Evolutionary conservation across 2,888 invertebrate genomes (phyloP), one percentile per base, ranked within the genome.

Genomic region (Mythimna loreyi): DNA sequence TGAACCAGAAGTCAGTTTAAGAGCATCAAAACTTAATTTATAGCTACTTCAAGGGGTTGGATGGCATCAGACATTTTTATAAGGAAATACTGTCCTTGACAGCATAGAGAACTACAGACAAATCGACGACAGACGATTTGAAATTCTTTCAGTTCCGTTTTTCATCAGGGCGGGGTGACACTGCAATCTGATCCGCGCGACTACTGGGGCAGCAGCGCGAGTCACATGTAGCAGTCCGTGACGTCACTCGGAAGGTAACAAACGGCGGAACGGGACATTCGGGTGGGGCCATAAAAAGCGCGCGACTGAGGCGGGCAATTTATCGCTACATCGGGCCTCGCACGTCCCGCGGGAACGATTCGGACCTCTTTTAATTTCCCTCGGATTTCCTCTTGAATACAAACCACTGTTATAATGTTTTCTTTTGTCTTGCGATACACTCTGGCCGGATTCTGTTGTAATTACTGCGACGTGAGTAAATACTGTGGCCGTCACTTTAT

Each of bases 321-420:
- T 87, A 89, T 87, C 85, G 89, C 83, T 86, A 86, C 85, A 86
- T 84, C 81, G 83, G 84, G 75, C 85, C 74, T 81, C 76, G 72
- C 71, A 60, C 69, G 68, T 84, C 88, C 85, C 87, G 23, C 19
- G 85, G 81, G 88, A 52, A 73, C 82, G 67, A 85, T 88, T 84
- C 79, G 60, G 81, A 59, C 81, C 78, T 81, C 85, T 87, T 88
- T 88, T 88, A 86, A 88, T 86, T 88, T 88, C 84, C 83, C 76
- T 69, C 75, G 81, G 81, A 84, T 83, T 85, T 85, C 69, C 71
- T 69, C 78, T 81, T 81, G 81, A 82, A 86, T 85, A 82, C 76
- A 81, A 85, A 81, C 82, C 86, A 81, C 78, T 80, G 78, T 80
- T 79, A 80, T 78, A 68, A 84, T 81, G 79, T 75, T 78, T 72